phyloP scores from a whole-genome alignment of 2,888 invertebrate genomes.

The Mylabris sibirica region DNA sequence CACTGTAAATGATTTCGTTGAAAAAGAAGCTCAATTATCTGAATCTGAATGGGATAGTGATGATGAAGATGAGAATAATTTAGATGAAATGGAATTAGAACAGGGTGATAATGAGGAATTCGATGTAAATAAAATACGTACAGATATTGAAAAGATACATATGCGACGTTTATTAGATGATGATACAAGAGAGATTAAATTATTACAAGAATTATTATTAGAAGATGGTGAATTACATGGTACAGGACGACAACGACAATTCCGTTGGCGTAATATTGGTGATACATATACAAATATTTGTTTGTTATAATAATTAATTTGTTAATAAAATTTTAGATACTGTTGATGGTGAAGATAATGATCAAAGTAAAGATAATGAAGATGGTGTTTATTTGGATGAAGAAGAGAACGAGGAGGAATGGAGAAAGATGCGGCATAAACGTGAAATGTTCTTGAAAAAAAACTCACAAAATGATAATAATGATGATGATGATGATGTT shows the following conservation, averaged over 20 bases:
- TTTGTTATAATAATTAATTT: not conserved
- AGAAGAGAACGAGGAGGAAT: constrained; percentile 77
- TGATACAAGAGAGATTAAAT: constrained; percentile 83
- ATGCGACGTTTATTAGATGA: constrained; percentile 86
- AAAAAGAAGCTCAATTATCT: constrained; percentile 90
- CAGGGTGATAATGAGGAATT: constrained; percentile 85
- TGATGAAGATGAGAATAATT: constrained; percentile 83
- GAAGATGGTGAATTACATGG: constrained; percentile 88
- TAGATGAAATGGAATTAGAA: constrained; percentile 84
- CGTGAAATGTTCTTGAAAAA: constrained; percentile 79
- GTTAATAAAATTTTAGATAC: constrained; percentile 28
- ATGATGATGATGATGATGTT: constrained; percentile 45
- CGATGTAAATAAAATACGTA: constrained; percentile 78
- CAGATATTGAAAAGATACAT: constrained; percentile 85
- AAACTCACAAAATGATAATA: constrained; percentile 49
- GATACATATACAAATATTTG: not conserved
- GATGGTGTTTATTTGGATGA: constrained; percentile 69
- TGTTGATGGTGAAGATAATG: constrained; percentile 35
- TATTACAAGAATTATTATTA: constrained; percentile 85
- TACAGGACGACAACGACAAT: constrained; percentile 80
- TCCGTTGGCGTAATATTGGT: constrained; percentile 86
- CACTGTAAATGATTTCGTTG: constrained; percentile 77
- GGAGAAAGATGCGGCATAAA: constrained; percentile 81
- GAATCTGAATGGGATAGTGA: constrained; percentile 91
- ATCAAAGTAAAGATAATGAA: constrained; percentile 51